Conservation (phyloP, 2,888 invertebrate genomes). For the Habrosyne pyritoides region DNA sequence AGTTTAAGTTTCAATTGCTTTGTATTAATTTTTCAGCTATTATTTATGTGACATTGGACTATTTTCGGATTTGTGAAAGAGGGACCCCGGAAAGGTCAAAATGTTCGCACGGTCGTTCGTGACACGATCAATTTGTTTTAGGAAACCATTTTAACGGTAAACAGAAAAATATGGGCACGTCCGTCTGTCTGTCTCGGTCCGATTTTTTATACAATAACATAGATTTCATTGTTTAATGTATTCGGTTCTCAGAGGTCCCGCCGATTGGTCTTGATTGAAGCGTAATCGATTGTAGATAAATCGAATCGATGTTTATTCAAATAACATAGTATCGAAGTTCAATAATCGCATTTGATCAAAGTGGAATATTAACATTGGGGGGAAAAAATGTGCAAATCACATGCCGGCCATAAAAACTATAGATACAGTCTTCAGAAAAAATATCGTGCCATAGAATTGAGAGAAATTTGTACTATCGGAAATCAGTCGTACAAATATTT, state of each 20-base stretch:
- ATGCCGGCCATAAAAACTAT: background rate
- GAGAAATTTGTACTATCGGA: too few relatives aligned
- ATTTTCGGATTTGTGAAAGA: constrained; percentile 28
- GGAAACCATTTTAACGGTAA: constrained; percentile 40
- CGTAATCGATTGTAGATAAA: constrained; percentile 45
- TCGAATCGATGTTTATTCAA: constrained; percentile 36
- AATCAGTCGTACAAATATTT: too few relatives aligned
- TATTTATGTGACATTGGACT: constrained; percentile 29
- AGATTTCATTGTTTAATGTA: constrained; percentile 38
- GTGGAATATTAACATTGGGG: background rate
- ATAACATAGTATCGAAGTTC: constrained; percentile 24
- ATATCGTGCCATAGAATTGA: too few relatives aligned
- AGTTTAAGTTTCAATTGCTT: constrained; percentile 3
- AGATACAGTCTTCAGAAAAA: background rate
- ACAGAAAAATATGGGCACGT: constrained; percentile 53
- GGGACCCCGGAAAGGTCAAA: constrained; percentile 43
- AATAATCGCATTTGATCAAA: constrained; percentile 7
- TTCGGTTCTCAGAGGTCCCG: constrained; percentile 37
- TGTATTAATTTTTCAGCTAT: constrained; percentile 3
- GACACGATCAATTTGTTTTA: constrained; percentile 49
- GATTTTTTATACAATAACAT: constrained; percentile 45
- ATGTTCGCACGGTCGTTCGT: constrained; percentile 52
- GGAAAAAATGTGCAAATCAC: background rate
- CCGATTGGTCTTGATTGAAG: constrained; percentile 38
- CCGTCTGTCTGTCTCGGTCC: constrained; percentile 33